Evolutionary conservation across 2,797 vertebrate genomes (phyloP), one percentile per base, ranked within the genome.

Genomic region (Gephyroberyx darwinii): DNA sequence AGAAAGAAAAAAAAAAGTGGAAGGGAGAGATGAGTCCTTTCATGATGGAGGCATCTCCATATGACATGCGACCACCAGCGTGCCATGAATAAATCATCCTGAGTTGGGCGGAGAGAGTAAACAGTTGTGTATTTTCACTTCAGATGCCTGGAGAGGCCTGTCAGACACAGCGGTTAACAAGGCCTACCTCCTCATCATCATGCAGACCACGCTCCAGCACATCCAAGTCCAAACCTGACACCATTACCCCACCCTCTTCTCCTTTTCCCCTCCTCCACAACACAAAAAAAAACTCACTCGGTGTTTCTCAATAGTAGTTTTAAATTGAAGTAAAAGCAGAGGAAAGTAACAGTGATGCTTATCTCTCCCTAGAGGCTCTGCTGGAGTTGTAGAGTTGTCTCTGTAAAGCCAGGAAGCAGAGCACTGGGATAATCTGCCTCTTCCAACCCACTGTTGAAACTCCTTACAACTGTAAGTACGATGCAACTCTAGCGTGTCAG

Each of bases 61-160:
- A 86, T 88, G 91, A 92, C 92, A 91, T 80, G 86, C 75, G 80
- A 92, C 91, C 90, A 89, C 85, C 88, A 79, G 85, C 69, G 84
- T 62, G 78, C 77, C 75, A 93, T 93, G 91, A 94, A 94, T 94
- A 93, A 93, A 92, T 92, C 92, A 93, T 93, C 54, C 19, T 4
- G 57, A 77, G 84, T 55, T 64, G 69, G 87, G 88, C 79, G 78
- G 83, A 80, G 83, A 82, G 83, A 85, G 87, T 86, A 90, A 93
- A 92, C 85, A 92, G 84, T 87, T 92, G 85, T 89, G 88, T 75
- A 82, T 88, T 86, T 84, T 84, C 87, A 86, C 88, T 84, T 93
- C 89, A 78, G 77, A 81, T 87, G 87, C 88, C 84, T 81, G 69
- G 79, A 90, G 85, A 91, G 88, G 83, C 77, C 89, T 91, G 91